phyloP scores from a whole-genome alignment of 2,888 invertebrate genomes.

The Brenthis hecate region DNA sequence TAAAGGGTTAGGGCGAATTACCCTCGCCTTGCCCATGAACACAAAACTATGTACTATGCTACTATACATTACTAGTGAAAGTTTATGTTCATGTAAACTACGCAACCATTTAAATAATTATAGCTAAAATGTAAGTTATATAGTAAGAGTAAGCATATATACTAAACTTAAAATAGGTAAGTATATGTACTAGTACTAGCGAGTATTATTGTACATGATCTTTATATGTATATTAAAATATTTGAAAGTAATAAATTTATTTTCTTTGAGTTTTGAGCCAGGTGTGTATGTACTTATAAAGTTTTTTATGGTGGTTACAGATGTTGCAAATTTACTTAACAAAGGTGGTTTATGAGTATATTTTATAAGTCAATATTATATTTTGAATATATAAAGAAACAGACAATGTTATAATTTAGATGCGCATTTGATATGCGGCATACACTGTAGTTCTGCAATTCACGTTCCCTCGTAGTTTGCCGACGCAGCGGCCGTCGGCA shows the following conservation, averaged over 20 bases:
- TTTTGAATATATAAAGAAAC: too few relatives aligned
- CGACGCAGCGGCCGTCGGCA: background rate
- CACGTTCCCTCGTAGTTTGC: constrained; percentile 33
- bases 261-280: too few relatives aligned
- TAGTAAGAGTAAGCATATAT: too few relatives aligned
- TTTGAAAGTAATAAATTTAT: too few relatives aligned
- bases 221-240: too few relatives aligned
- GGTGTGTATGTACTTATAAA: background rate
- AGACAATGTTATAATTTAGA: too few relatives aligned
- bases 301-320: background rate
- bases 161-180: too few relatives aligned
- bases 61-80: constrained; percentile 33
- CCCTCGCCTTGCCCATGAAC: constrained; percentile 53
- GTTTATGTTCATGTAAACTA: background rate
- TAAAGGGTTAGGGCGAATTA: constrained; percentile 78
- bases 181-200: too few relatives aligned
- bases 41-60: constrained; percentile 13
- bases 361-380: background rate
- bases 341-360: background rate
- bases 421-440: too few relatives aligned
- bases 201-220: background rate
- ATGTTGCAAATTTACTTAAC: background rate
- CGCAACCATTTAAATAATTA: too few relatives aligned
- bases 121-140: too few relatives aligned
- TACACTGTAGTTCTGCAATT: constrained; percentile 43